Base-by-base conservation (phyloP, 2,113 vertebrate species). In the Alaudala cheleensis region DNA sequence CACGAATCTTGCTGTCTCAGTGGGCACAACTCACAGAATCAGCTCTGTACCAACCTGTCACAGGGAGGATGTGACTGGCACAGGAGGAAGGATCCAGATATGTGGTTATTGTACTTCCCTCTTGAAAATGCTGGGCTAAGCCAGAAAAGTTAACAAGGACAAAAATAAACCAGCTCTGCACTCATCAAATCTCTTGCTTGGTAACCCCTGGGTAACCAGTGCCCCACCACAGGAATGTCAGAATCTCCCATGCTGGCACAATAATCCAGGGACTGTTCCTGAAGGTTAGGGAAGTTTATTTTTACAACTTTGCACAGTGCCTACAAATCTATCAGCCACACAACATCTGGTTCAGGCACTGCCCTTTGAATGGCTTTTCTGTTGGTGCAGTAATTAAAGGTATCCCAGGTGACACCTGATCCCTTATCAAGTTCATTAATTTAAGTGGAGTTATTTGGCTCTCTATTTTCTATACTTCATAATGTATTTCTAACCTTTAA, bases 391-490 rank as follows among this genome's bases (percentile, higher is more conserved):
- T 96, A 96, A 97, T 97, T 97, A 95, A 97, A 92, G 76, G 88
- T 86, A 96, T 96, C 94, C 95, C 95, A 94, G 90, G 94, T 95
- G 95, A 93, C 95, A 96, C 69, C 72, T 86, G 76, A 94, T 96
- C 88, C 90, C 82, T 97, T 97, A 97, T 95, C 96, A 96, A 92
- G 92, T 96, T 96, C 95, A 96, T 94, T 95, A 94, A 94, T 96
- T 95, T 95, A 96, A 96, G 92, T 96, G 92, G 90, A 93, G 93
- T 88, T 96, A 96, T 92, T 96, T 93, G 76, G 88, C 57, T 87
- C 62, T 94, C 58, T 95, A 49, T 94, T 96, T 96, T 95, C 94
- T 93, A 83, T 66, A 80, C 88, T 92, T 94, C 93, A 94, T 73
- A 96, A 96, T 88, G 94, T 93, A 96, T 97, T 96, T 96, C 88